Evolutionary conservation across 2,797 vertebrate species (phyloP), one percentile per base, ranked within the genome.

Genomic region (Sebastes cheni): DNA sequence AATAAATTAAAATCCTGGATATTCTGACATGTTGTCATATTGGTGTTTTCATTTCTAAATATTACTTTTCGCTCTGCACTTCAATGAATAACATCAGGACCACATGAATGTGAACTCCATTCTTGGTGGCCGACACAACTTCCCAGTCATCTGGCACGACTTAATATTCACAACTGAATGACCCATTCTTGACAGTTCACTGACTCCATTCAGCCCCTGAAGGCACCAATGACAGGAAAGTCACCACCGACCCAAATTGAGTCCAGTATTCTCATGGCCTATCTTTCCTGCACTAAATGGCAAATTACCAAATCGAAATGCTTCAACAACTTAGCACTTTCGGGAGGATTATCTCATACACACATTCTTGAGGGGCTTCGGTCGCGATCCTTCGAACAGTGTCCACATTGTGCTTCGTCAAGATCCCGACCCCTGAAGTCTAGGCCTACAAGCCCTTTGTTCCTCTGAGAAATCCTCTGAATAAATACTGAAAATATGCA

Each of bases 121-220:
- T 83, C 67, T 75, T 32, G 16, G 56, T 65, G 77, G 67, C 5
- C 16, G 20, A 80, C 70, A 85, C 65, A 85, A 86, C 82, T 83
- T 85, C 84, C 72, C 54, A 58, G 80, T 88, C 77, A 77, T 86
- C 86, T 75, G 79, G 82, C 86, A 81, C 82, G 60, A 90, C 91
- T 91, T 92, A 88, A 94, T 91, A 93, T 94, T 94, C 91, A 92
- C 91, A 86, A 92, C 58, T 85, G 86, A 94, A 87, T 87, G 94
- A 95, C 93, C 94, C 85, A 92, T 94, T 95, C 75, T 86, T 92
- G 78, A 94, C 91, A 82, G 94, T 92, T 94, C 93, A 94, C 91
- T 81, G 94, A 91, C 88, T 94, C 92, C 90, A 94, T 94, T 95
- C 88, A 93, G 77, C 74, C 72, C 1, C 10, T 2, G 56, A 90